A percentile compares a stretch with the other conserved stretches of the same genome.
Conservation (phyloP, 2,113 vertebrate genomes). For the Tor tambroides region DNA sequence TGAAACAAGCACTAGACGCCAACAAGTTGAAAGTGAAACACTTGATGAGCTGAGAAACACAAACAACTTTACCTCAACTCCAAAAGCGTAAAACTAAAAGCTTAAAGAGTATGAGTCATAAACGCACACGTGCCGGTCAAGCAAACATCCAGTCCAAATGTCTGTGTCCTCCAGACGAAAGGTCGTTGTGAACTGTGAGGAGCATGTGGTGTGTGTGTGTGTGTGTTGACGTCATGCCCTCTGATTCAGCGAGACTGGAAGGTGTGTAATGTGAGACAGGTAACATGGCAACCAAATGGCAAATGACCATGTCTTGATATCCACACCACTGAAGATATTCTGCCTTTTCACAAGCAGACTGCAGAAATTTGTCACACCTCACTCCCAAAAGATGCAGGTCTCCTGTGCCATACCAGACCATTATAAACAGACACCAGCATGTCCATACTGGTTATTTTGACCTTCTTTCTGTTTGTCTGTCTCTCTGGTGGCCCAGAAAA, state of each 20-base stretch:
- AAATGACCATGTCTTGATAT: conserved; percentile 47
- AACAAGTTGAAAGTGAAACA: neutral
- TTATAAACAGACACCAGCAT: neutral
- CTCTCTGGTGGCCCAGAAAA: neutral
- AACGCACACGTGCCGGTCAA: conserved; percentile 6
- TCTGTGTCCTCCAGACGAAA: conserved; percentile 52
- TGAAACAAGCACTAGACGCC: neutral
- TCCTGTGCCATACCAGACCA: too few relatives aligned
- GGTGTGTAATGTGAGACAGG: conserved; percentile 55
- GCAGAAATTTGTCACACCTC: neutral
- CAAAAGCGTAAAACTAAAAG: conserved; percentile 2
- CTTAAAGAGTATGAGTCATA: neutral
- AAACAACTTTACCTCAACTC: neutral
- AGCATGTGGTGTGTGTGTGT: conserved; percentile 17
- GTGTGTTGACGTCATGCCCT: conserved; percentile 52
- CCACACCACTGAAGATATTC: conserved; percentile 21
- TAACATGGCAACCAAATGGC: conserved; percentile 52
- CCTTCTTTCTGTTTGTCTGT: neutral
- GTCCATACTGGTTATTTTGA: neutral
- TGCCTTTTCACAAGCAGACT: neutral
- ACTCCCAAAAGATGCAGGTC: neutral
- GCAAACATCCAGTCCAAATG: conserved; percentile 21
- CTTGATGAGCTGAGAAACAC: neutral
- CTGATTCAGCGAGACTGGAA: conserved; percentile 50
- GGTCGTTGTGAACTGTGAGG: conserved; percentile 42